Base-by-base conservation (phyloP, 2,888 invertebrate genomes). In the Marasmarcha lunaedactyla region DNA sequence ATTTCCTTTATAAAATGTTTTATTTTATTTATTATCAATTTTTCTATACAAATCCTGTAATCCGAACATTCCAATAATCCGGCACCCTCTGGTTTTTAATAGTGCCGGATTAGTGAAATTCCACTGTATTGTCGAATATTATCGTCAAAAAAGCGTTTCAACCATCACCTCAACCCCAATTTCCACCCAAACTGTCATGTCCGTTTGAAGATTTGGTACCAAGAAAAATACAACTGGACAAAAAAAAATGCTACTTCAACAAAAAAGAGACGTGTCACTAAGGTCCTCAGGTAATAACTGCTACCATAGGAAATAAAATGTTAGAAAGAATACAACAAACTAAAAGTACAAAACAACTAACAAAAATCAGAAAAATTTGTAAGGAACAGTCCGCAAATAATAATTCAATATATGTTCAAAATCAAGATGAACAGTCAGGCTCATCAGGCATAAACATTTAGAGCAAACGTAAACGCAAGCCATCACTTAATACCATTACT, bases 31-130 rank as follows among this genome's bases (percentile, higher is more conserved):
- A 34, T 41, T 45, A 41, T 15, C 26, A 39, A 45, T 15, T 46
- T 41, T 44, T 42, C 48, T 43, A 30, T 14, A 45, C 43, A 43
- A 43, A 46, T 25, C 26, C 26, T 7, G 26, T 48, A 48, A 47
- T 48, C 44, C 45, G 40, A 48, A 46, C 42, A 48, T 48, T 50
- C 47, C 44, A 45, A 47, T 48, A 48, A 46, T 46, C 45, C 39
- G 43, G 45, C 45, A 44, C n/a, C n/a, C n/a, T n/a, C n/a, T n/a
- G n/a, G n/a, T n/a, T n/a, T n/a, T n/a, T n/a, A n/a, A n/a, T n/a
- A 45, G 41, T 42, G 43, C 44, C 38, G 46, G 44, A 47, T 45
- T 44, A 46, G 38, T 42, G 44, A 46, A 41, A 44, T 42, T 44
- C 9, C 27, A 33, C 35, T 11, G 10, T 30, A n/a, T n/a, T 30